phyloP scores from a whole-genome alignment of 2,113 vertebrate species.

The Tretioscincus oriximinensis region DNA sequence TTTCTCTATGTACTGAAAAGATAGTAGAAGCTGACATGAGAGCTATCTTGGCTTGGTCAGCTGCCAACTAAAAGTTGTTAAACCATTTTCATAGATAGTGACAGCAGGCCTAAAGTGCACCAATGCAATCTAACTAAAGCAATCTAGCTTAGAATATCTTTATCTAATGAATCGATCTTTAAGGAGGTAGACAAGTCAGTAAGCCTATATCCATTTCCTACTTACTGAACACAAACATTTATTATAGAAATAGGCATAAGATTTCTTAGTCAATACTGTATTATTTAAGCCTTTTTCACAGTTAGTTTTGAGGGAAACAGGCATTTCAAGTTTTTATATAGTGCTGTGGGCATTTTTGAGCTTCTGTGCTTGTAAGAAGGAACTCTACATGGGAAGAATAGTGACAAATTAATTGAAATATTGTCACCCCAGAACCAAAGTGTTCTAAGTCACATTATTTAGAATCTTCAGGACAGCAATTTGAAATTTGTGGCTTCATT shows the following conservation, averaged over 20 bases:
- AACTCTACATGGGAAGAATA: background rate
- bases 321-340: background rate
- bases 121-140: background rate
- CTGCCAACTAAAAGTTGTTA: background rate
- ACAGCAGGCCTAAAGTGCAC: background rate
- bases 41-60: background rate
- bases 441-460: no score
- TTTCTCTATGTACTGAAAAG: background rate
- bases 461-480: no score
- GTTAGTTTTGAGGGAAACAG: background rate
- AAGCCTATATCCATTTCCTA: background rate
- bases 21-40: background rate
- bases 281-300: background rate
- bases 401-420: background rate
- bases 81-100: background rate
- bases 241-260: background rate
- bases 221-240: background rate
- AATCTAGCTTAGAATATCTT: no score
- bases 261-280: background rate
- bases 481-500: no score
- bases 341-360: background rate
- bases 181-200: background rate
- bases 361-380: background rate
- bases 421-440: no score
- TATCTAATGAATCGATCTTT: no score